phyloP scores from a whole-genome alignment of 2,113 vertebrate genomes.

The Erythrolamprus reginae region DNA sequence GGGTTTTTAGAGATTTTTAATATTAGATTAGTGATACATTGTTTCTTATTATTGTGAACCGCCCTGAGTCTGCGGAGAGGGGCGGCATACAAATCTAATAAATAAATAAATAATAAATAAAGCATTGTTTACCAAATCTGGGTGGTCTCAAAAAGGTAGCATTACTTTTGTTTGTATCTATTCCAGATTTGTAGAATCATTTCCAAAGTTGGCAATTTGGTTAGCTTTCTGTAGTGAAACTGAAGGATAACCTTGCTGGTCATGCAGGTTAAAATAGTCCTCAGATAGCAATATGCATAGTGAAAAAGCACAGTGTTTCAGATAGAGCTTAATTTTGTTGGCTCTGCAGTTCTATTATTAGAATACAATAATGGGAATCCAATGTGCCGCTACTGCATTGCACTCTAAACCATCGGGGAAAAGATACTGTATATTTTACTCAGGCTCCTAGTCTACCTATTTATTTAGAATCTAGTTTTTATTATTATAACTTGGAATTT shows the following conservation, averaged over 20 bases:
- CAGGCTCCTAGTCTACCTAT: not conserved
- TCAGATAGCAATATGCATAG: constrained; percentile 42
- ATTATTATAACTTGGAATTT: not conserved
- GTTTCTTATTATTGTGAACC: no score
- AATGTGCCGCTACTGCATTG: constrained; percentile 37
- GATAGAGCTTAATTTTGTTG: constrained; percentile 41
- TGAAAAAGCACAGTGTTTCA: constrained; percentile 43
- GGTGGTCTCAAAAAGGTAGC: not conserved
- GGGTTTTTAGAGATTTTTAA: no score
- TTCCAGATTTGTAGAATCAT: not conserved
- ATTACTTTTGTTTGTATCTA: not conserved
- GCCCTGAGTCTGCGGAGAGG: no score
- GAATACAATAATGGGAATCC: constrained; percentile 69
- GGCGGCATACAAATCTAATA: no score
- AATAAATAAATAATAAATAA: not conserved
- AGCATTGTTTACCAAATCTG: not conserved
- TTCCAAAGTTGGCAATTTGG: not conserved
- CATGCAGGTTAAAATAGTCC: constrained; percentile 59
- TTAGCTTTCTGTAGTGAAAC: not conserved
- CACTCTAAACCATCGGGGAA: constrained; percentile 35
- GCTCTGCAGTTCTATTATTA: constrained; percentile 65
- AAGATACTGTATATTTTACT: constrained; percentile 37
- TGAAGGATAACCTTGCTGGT: constrained; percentile 30
- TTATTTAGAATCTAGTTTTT: accelerated
- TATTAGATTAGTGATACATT: no score